A percentile compares a stretch with the other conserved stretches of the same genome.
These are phyloP conservation scores for Ooceraea biroi DNA, from an alignment of 1,140 invertebrate genomes.

Conservation along the genomic window DNA sequence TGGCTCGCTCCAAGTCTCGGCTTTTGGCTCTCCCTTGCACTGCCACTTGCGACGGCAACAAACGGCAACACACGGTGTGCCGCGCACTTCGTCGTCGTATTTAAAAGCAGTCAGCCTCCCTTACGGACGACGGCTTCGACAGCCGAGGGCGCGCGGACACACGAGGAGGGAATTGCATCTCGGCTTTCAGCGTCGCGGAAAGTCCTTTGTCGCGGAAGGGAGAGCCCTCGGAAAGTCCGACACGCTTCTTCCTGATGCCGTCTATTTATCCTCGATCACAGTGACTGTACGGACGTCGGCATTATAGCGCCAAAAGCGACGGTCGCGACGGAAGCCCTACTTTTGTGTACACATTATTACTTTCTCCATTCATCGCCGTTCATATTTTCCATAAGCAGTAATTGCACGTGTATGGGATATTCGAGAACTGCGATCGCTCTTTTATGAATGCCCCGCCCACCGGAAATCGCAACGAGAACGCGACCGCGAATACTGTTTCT, in stretches of 20 bases:
- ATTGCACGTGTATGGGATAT: background rate
- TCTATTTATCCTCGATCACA: constrained; percentile 26
- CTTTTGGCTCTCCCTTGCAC: background rate
- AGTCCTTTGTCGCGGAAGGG: constrained; percentile 36
- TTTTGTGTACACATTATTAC: constrained; percentile 2
- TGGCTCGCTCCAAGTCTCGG: background rate
- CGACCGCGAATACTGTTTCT: background rate
- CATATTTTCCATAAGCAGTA: background rate
- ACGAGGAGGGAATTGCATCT: background rate
- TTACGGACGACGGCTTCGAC: constrained; percentile 13
- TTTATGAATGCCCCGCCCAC: background rate
- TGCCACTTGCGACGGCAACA: constrained; percentile 24
- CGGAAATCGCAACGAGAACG: background rate
- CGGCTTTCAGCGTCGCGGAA: constrained; percentile 10
- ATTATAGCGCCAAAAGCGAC: constrained; percentile 1
- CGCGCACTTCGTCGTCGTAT: constrained; percentile 52
- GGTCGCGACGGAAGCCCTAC: background rate
- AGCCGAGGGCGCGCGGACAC: background rate
- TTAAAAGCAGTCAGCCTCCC: constrained; percentile 50
- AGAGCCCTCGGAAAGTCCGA: constrained; percentile 23
- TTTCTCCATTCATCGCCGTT: background rate
- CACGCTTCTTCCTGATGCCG: background rate
- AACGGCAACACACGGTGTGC: constrained; percentile 39
- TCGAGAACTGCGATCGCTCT: background rate
- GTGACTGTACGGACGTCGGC: background rate